Evolutionary conservation across 2,113 vertebrate species (phyloP).

Genomic region (Sylvia atricapilla): DNA sequence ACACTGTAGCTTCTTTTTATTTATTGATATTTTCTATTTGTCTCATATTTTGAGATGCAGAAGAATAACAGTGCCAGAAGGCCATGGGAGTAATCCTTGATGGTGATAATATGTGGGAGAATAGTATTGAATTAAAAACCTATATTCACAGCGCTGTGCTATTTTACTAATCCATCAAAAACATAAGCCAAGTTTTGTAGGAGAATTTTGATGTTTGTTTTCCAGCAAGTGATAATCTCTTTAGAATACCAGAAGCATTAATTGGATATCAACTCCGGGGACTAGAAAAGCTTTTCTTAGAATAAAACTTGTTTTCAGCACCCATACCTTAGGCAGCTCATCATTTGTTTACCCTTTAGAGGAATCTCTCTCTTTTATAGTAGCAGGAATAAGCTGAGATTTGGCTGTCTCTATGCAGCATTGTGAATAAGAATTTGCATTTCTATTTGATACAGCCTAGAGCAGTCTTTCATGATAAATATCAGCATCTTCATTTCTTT

Average conservation of each 20-base stretch:
- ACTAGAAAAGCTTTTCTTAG: neutral
- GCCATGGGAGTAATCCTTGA: neutral
- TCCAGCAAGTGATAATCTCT: neutral
- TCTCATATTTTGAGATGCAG: neutral
- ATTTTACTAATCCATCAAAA: neutral
- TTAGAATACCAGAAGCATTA: neutral
- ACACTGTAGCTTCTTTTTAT: neutral
- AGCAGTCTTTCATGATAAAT: neutral
- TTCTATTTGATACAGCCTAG: neutral
- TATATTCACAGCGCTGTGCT: neutral
- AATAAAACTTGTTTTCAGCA: neutral
- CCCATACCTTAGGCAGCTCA: neutral
- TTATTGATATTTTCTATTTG: neutral
- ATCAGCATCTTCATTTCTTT: neutral
- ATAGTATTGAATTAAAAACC: neutral
- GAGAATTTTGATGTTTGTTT: neutral
- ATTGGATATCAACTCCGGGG: neutral
- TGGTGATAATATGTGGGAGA: neutral
- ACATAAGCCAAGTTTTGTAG: neutral
- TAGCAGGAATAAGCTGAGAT: neutral
- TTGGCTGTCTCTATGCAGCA: neutral
- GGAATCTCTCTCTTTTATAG: neutral
- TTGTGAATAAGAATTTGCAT: neutral
- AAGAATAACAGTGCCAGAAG: neutral
- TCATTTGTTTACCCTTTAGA: neutral